Conservation (phyloP, 2,113 vertebrate genomes). For the Catharus fuscescens region DNA sequence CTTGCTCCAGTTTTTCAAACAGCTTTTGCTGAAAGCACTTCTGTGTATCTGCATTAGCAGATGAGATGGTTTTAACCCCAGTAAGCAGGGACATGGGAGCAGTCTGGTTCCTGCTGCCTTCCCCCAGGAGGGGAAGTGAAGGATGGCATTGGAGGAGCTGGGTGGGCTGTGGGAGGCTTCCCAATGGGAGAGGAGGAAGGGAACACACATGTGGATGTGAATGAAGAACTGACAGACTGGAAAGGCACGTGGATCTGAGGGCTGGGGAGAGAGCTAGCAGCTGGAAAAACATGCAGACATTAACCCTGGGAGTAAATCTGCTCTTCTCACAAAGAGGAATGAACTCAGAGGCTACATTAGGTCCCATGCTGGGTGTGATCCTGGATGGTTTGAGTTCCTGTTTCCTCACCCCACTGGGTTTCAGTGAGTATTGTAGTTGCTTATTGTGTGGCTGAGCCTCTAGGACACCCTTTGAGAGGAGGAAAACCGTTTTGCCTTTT, state of each 20-base stretch:
- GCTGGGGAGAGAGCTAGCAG: not conserved
- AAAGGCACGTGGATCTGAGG: not conserved
- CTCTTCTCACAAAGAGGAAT: not conserved
- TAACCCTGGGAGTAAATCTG: not conserved
- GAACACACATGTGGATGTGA: not conserved
- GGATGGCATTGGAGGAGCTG: fast-evolving
- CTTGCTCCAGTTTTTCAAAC: not conserved
- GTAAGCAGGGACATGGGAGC: not conserved
- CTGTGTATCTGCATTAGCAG: not conserved
- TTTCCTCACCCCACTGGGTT: not conserved
- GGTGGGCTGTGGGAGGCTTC: not conserved
- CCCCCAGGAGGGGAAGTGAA: not conserved
- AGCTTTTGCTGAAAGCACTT: not conserved
- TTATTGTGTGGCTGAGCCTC: not conserved
- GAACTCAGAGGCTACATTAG: not conserved
- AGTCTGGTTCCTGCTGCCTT: not conserved
- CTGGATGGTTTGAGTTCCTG: not conserved
- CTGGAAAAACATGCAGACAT: slow-evolving; percentile 11
- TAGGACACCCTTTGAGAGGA: not conserved
- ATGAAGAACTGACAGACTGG: not conserved
- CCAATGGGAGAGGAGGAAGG: not conserved
- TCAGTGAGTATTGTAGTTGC: not conserved
- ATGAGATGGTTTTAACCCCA: not conserved
- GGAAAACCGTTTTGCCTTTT: not conserved
- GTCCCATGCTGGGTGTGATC: not conserved